Evolutionary conservation across 2,797 vertebrate genomes (phyloP).

Genomic region (Miichthys miiuy): DNA sequence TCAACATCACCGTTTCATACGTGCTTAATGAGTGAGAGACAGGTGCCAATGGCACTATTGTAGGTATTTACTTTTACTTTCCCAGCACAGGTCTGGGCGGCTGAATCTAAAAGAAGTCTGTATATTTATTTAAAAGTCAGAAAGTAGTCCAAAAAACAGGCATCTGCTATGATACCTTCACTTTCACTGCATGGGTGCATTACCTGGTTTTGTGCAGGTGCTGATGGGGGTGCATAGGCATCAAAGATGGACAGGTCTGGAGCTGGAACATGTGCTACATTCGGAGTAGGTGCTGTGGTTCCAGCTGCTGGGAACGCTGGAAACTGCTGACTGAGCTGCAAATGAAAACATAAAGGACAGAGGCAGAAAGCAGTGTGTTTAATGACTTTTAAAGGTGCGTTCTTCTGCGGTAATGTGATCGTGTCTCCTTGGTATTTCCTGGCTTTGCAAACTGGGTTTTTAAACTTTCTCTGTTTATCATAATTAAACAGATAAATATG

Average conservation of each 20-base stretch:
- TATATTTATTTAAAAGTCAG: background rate
- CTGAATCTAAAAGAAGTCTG: background rate
- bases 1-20: background rate
- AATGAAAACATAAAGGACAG: constrained; percentile 5
- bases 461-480: constrained; percentile 2
- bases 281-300: constrained; percentile 49
- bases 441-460: constrained; percentile 16
- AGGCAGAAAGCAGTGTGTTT: constrained; percentile 17
- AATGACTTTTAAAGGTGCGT: constrained; percentile 62
- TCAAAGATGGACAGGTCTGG: constrained; percentile 85
- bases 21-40: background rate
- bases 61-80: background rate
- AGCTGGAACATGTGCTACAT: constrained; percentile 67
- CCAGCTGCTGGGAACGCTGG: constrained; percentile 50
- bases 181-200: background rate
- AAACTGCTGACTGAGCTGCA: constrained; percentile 56
- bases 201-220: constrained; percentile 80
- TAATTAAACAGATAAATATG: too few relatives aligned
- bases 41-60: background rate
- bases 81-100: background rate
- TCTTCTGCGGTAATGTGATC: constrained; percentile 43
- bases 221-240: constrained; percentile 71
- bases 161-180: background rate
- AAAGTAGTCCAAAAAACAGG: background rate
- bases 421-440: constrained; percentile 22